Conservation (phyloP, 2,113 vertebrate genomes). For the Raja brachyura region DNA sequence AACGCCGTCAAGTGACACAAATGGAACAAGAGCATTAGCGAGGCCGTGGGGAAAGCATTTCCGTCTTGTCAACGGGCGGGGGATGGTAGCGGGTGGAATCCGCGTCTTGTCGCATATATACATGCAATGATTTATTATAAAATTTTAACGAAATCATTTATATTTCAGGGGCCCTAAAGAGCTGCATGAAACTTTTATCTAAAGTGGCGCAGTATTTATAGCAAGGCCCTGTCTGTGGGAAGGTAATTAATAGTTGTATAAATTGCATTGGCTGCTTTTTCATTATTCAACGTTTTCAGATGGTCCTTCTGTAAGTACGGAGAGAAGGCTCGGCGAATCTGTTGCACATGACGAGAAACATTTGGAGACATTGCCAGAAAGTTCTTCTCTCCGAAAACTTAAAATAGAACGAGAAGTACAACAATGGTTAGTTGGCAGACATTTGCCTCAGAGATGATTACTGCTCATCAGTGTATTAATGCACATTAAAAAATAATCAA, state of each 20-base stretch:
- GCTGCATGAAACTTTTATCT: slow-evolving; percentile 79
- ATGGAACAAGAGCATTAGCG: slow-evolving; percentile 36
- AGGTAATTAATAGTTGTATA: slow-evolving; percentile 73
- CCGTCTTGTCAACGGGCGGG: slow-evolving; percentile 43
- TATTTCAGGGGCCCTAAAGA: slow-evolving; percentile 78
- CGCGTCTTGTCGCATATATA: slow-evolving; percentile 50
- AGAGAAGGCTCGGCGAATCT: not conserved
- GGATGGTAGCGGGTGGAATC: slow-evolving; percentile 41
- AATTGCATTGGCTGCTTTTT: slow-evolving; percentile 53
- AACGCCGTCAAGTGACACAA: slow-evolving; percentile 28
- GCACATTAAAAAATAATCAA: not conserved
- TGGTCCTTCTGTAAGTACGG: slow-evolving; percentile 5
- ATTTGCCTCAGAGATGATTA: not conserved
- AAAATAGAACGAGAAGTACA: not conserved
- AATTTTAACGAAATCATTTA: slow-evolving; percentile 82
- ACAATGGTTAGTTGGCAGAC: not conserved
- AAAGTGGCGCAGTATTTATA: slow-evolving; percentile 64
- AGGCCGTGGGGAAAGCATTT: slow-evolving; percentile 41
- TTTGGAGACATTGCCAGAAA: not conserved
- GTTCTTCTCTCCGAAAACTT: too few relatives aligned
- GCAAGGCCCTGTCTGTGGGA: slow-evolving; percentile 52
- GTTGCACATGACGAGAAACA: not conserved
- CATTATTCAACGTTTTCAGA: slow-evolving; percentile 38
- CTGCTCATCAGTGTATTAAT: not conserved
- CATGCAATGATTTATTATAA: slow-evolving; percentile 72